Percentiles rank a stretch among this genome's conserved stretches.
Evolutionary conservation across 1,140 invertebrate species (phyloP).

Genomic region (Lanistes nyassanus): DNA sequence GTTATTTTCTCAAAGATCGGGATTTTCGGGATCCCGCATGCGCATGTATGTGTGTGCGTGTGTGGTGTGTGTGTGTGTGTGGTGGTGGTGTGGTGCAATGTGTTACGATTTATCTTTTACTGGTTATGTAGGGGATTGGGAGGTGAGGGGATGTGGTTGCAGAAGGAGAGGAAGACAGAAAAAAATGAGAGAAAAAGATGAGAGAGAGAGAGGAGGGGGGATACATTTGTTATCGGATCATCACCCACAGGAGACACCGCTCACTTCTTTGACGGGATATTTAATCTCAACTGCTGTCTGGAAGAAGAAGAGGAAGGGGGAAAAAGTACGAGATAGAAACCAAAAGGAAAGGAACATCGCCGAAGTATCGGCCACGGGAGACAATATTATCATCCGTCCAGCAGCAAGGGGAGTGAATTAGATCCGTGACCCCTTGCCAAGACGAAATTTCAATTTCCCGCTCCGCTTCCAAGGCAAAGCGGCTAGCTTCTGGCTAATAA

Average conservation of each 20-base stretch:
- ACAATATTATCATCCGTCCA: slow-evolving; percentile 12
- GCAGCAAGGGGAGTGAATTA: slow-evolving; percentile 10
- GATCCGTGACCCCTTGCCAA: slow-evolving; percentile 19
- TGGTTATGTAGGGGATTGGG: no score
- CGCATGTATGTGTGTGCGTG: no score
- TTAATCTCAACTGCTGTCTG: not conserved
- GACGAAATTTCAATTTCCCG: slow-evolving; percentile 25
- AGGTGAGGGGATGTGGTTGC: no score
- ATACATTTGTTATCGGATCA: not conserved
- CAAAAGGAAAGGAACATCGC: not conserved
- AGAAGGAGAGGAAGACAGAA: not conserved
- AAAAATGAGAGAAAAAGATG: not conserved
- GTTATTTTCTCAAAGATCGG: no score
- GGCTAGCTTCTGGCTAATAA: slow-evolving; percentile 18
- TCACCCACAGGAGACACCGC: not conserved
- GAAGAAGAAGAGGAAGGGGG: not conserved
- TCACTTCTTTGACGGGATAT: not conserved
- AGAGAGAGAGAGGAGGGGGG: not conserved
- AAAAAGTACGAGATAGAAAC: not conserved
- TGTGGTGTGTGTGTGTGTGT: no score
- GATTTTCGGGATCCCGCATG: no score
- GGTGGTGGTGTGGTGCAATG: no score
- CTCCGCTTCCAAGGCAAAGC: not conserved
- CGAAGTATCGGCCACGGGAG: slow-evolving; percentile 10
- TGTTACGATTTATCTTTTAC: no score